These are phyloP conservation scores for Ophioninae sp. DNA, from an alignment of 2,888 invertebrate genomes.

Conservation along the genomic window DNA sequence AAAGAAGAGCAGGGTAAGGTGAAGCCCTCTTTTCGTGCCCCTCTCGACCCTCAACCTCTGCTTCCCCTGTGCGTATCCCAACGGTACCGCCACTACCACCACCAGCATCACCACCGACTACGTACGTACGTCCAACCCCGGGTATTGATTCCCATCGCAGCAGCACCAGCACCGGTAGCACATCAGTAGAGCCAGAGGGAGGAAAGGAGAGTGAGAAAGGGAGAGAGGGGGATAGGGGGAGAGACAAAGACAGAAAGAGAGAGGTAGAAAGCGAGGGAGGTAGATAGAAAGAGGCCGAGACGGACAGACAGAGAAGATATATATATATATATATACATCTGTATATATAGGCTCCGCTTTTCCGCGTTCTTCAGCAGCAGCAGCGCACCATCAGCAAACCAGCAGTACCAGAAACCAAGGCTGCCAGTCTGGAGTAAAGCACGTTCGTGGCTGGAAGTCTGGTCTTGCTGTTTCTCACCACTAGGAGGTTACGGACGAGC, in stretches of 20 bases:
- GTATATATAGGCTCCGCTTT: constrained; percentile 67
- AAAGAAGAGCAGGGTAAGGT: constrained; percentile 67
- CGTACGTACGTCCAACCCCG: constrained; percentile 65
- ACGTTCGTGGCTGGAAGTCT: constrained; percentile 73
- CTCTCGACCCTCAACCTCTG: constrained; percentile 74
- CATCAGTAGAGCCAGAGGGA: constrained; percentile 36
- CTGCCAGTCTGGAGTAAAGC: constrained; percentile 76
- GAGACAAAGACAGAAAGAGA: constrained; percentile 40
- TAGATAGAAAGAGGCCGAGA: constrained; percentile 27
- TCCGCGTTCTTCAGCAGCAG: constrained; percentile 74
- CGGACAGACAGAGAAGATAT: constrained; percentile 26
- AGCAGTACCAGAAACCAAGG: constrained; percentile 55
- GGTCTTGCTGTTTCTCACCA: constrained; percentile 59
- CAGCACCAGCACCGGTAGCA: constrained; percentile 65
- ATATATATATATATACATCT: constrained; percentile 9
- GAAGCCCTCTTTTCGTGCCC: constrained; percentile 69
- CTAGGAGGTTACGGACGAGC: constrained; percentile 50
- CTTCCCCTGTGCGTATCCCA: constrained; percentile 69
- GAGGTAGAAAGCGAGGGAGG: constrained; percentile 27
- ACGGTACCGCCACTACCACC: constrained; percentile 81
- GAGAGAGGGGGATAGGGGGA: constrained; percentile 26
- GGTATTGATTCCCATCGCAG: constrained; percentile 80
- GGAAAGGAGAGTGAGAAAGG: constrained; percentile 25
- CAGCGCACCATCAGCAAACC: constrained; percentile 59
- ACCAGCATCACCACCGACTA: constrained; percentile 82